Evolutionary conservation across 2,113 vertebrate genomes (phyloP).

Genomic region (Rhinolophus sinicus): DNA sequence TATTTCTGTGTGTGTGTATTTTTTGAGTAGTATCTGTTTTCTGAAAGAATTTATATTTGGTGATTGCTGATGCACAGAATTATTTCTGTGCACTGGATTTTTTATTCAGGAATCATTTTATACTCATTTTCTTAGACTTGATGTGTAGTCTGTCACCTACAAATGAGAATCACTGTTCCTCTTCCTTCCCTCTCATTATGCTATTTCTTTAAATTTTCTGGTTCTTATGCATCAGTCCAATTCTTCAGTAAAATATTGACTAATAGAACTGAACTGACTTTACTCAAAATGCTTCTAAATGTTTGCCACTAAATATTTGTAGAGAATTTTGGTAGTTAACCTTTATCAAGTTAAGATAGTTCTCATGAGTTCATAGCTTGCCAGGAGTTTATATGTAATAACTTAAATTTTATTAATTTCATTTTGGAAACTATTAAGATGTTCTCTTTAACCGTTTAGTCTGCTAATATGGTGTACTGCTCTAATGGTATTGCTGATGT

Average conservation of each 20-base stretch:
- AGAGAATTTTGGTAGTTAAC: not conserved
- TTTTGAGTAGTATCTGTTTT: not conserved
- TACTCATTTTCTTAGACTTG: not conserved
- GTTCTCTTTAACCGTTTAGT: not conserved
- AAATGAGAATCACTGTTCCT: not conserved
- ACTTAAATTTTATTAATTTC: not conserved
- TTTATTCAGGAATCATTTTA: not conserved
- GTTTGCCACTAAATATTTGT: not conserved
- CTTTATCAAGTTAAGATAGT: not conserved
- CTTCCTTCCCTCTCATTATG: not conserved
- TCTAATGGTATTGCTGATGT: not conserved
- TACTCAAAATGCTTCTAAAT: slow-evolving; percentile 37
- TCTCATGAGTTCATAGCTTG: not conserved
- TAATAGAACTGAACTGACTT: not conserved
- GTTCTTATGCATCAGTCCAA: not conserved
- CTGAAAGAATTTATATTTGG: not conserved
- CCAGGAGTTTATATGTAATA: not conserved
- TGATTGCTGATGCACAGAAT: not conserved
- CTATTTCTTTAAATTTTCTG: not conserved
- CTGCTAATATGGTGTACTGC: not conserved
- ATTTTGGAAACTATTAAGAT: not conserved
- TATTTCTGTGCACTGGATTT: not conserved
- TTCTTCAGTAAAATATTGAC: slow-evolving; percentile 44
- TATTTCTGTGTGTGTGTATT: not conserved
- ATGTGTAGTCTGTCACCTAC: not conserved